These are phyloP conservation scores for Conops quadrifasciatus DNA, from an alignment of 2,888 invertebrate genomes.

Conservation along the genomic window DNA sequence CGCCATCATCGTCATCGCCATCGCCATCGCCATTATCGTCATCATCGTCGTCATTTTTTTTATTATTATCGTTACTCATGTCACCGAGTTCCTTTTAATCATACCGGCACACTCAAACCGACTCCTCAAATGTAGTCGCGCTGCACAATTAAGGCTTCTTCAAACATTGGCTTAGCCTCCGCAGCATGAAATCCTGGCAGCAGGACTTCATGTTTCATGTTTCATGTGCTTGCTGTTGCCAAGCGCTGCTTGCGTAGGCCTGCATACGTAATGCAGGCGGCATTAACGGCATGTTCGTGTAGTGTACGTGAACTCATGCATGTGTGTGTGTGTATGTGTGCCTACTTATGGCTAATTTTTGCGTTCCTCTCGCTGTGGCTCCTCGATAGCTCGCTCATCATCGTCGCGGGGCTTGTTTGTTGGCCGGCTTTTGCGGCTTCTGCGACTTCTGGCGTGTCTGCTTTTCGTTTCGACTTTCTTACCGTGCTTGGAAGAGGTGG, in stretches of 20 bases:
- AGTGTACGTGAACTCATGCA: constrained; percentile 8
- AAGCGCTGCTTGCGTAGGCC: constrained; percentile 14
- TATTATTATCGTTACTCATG: too few species aligned
- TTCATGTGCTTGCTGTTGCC: background rate
- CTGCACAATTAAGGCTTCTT: constrained; percentile 38
- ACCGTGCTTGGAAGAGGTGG: constrained; percentile 31
- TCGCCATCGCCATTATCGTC: background rate
- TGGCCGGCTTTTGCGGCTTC: background rate
- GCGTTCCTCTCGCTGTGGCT: constrained; percentile 2
- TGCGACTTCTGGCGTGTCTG: background rate
- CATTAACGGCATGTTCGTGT: constrained; percentile 11
- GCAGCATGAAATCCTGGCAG: constrained; percentile 1
- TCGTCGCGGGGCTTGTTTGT: constrained; percentile 7
- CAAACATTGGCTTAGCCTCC: constrained; percentile 48
- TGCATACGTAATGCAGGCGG: constrained; percentile 34
- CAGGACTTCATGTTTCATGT: background rate
- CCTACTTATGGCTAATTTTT: constrained; percentile 30
- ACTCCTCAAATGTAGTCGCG: constrained; percentile 1
- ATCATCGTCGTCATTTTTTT: background rate
- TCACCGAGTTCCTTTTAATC: background rate
- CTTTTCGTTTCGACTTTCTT: constrained; percentile 17
- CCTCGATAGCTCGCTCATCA: too few species aligned
- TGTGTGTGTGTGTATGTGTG: constrained; percentile 15
- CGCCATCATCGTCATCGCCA: constrained; percentile 9
- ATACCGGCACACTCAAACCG: background rate